phyloP scores from a whole-genome alignment of 1,140 invertebrate species.

The Trichoplusia ni region DNA sequence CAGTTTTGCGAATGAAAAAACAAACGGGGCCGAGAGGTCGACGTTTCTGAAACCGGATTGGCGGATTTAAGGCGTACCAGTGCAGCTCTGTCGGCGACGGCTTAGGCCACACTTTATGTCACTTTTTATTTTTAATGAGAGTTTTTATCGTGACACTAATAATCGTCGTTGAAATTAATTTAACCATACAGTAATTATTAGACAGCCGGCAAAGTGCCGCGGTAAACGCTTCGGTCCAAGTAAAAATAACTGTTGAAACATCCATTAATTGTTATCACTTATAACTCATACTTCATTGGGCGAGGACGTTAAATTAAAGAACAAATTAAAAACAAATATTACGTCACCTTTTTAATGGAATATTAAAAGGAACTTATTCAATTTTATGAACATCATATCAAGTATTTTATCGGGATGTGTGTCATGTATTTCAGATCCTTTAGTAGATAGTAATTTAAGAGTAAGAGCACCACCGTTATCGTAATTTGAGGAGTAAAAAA shows the following conservation, averaged over 20 bases:
- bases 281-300: not conserved
- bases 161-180: conserved; percentile 44
- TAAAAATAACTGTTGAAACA: not conserved
- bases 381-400: not conserved
- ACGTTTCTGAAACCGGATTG: conserved; percentile 67
- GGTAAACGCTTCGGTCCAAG: not conserved
- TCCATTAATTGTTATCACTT: not conserved
- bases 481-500: too few relatives aligned
- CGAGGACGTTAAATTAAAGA: not conserved
- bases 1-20: conserved; percentile 76
- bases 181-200: conserved; percentile 31
- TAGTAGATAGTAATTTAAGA: not conserved
- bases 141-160: conserved; percentile 61
- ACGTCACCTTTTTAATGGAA: too few relatives aligned
- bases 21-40: conserved; percentile 55
- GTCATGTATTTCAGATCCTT: not conserved
- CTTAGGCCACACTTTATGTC: conserved; percentile 66
- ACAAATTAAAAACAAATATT: not conserved
- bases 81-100: conserved; percentile 39
- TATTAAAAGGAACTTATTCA: not conserved
- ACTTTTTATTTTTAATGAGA: conserved; percentile 74
- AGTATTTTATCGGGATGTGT: not conserved
- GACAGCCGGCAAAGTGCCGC: conserved; percentile 8
- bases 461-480: too few relatives aligned
- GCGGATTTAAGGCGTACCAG: conserved; percentile 58